Conservation (phyloP, 2,888 invertebrate genomes). For the Tholera decimalis region DNA sequence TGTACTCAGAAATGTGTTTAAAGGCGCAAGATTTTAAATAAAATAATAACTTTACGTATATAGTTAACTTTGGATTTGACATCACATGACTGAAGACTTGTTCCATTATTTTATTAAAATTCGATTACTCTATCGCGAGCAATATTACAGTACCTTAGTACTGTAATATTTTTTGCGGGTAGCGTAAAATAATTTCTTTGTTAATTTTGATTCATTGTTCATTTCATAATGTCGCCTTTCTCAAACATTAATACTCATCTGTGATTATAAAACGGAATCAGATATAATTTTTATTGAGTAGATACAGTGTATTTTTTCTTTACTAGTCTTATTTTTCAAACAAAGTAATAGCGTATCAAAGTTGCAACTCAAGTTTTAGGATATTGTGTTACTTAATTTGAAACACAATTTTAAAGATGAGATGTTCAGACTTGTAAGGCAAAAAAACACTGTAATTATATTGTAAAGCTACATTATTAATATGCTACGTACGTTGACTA, state of each 20-base stretch:
- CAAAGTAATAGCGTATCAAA: conserved; percentile 1
- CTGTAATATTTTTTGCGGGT: no score
- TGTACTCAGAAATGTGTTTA: conserved; percentile 41
- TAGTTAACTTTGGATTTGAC: conserved; percentile 16
- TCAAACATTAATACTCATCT: conserved; percentile 70
- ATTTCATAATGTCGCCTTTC: conserved; percentile 22
- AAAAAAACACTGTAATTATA: conserved; percentile 32
- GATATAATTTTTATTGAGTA: conserved; percentile 57
- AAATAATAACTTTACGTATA: neutral
- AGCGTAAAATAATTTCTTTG: neutral
- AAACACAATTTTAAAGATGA: no score
- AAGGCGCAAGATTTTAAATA: conserved; percentile 18
- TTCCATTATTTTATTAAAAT: neutral
- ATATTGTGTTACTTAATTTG: no score
- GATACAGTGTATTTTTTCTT: conserved; percentile 14
- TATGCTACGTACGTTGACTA: conserved; percentile 65
- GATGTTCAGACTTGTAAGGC: neutral
- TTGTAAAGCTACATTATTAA: conserved; percentile 49
- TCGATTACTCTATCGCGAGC: neutral
- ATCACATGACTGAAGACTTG: neutral
- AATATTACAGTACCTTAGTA: no score
- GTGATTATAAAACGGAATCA: conserved; percentile 68
- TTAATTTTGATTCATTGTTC: neutral
- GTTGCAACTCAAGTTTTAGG: neutral
- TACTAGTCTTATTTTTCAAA: conserved; percentile 23